Conservation (phyloP, 2,797 vertebrate genomes). For the Esox masquinongy region DNA sequence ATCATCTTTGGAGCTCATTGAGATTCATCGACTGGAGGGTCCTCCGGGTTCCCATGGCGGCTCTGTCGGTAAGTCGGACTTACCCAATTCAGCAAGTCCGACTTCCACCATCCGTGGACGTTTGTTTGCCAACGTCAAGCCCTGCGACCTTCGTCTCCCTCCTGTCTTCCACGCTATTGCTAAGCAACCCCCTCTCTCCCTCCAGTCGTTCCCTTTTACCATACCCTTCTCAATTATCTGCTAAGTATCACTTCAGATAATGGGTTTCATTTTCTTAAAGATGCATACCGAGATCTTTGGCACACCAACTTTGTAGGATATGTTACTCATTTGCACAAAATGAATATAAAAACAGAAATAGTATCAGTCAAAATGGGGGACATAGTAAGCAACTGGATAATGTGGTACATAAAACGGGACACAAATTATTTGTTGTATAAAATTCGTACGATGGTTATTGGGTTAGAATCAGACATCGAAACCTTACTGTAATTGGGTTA, state of each 20-base stretch:
- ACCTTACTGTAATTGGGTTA: neutral
- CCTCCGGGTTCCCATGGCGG: constrained; percentile 9
- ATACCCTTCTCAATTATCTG: constrained; percentile 19
- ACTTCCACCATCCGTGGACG: constrained; percentile 16
- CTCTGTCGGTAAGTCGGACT: no score
- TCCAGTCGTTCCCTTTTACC: constrained; percentile 17
- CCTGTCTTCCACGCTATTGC: constrained; percentile 11
- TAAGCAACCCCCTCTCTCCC: constrained; percentile 21
- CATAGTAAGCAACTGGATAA: no score
- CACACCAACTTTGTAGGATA: no score
- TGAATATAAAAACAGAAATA: no score
- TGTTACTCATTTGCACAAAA: no score
- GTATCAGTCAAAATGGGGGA: no score
- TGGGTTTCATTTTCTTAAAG: no score
- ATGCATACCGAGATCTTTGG: no score
- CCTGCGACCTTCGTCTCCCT: constrained; percentile 7
- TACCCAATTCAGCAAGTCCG: neutral
- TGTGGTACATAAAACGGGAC: no score
- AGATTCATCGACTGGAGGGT: constrained; percentile 59
- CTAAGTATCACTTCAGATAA: no score
- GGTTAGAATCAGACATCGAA: neutral
- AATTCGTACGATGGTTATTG: neutral
- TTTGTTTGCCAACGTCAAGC: constrained; percentile 4
- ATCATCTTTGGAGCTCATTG: constrained; percentile 62
- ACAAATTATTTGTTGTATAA: no score